A percentile compares a stretch with the other conserved stretches of the same genome.
These are phyloP conservation scores for Tetramorium alpestre DNA, from an alignment of 1,140 invertebrate species.

Conservation along the genomic window DNA sequence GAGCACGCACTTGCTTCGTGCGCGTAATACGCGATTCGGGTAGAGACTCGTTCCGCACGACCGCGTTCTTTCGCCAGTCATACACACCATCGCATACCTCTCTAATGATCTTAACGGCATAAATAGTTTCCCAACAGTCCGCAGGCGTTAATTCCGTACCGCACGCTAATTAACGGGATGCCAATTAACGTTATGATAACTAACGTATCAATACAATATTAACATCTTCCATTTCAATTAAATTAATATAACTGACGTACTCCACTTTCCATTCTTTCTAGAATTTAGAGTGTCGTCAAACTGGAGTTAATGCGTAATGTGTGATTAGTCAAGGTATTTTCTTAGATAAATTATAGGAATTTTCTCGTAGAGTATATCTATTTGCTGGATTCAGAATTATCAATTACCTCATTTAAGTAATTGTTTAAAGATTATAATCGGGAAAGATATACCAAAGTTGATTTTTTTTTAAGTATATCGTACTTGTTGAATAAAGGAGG, in stretches of 20 bases:
- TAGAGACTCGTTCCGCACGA: slow-evolving; percentile 6
- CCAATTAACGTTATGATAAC: neutral
- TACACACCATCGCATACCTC: neutral
- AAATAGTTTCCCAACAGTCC: neutral
- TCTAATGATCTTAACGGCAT: neutral
- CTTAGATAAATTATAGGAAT: neutral
- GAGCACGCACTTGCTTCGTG: slow-evolving; percentile 12
- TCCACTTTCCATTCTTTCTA: neutral
- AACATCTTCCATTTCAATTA: too few relatives aligned
- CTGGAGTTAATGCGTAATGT: neutral
- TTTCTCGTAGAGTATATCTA: neutral
- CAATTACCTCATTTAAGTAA: neutral
- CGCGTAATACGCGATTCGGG: slow-evolving; percentile 44
- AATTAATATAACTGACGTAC: neutral
- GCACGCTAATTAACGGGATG: neutral
- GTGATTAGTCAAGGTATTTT: neutral
- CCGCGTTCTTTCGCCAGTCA: slow-evolving; percentile 12
- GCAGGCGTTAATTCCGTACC: neutral
- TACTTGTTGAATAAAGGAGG: neutral
- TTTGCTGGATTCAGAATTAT: neutral
- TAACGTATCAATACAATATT: neutral
- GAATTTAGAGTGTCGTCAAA: neutral
- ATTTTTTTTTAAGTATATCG: neutral
- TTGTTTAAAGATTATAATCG: neutral
- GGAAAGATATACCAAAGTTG: neutral